phyloP scores from a whole-genome alignment of 2,888 invertebrate genomes.

The Stenolophus ochropezus region DNA sequence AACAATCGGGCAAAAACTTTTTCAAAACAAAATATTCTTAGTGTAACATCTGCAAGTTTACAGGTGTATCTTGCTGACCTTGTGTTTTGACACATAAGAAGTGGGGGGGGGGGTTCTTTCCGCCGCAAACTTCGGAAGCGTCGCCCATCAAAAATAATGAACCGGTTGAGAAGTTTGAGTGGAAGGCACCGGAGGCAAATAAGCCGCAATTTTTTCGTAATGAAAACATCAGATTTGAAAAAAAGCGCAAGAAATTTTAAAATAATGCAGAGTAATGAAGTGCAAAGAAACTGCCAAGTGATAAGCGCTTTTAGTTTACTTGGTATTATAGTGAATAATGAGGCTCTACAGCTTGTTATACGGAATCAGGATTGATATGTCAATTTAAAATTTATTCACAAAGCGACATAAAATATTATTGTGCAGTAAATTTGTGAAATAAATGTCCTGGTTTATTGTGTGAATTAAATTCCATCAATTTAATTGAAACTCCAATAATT shows the following conservation, averaged over 20 bases:
- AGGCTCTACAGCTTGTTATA: neutral
- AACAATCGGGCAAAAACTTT: no score
- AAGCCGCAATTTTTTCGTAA: constrained; percentile 9
- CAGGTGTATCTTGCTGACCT: no score
- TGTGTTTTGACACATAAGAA: no score
- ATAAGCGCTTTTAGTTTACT: neutral
- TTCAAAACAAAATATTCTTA: no score
- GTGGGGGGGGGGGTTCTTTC: no score
- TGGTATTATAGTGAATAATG: neutral
- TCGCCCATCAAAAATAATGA: constrained; percentile 10
- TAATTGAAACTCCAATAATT: neutral
- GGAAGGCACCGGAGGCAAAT: neutral
- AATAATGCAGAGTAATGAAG: neutral
- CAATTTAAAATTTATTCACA: neutral
- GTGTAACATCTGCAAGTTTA: no score
- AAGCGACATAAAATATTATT: neutral
- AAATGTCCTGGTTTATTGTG: neutral
- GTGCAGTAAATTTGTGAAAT: neutral
- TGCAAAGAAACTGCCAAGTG: neutral
- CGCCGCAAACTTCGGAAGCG: neutral
- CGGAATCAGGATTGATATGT: neutral
- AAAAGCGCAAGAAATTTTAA: neutral
- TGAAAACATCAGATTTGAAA: neutral
- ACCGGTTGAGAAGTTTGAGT: neutral
- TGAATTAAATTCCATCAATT: neutral